phyloP scores from a whole-genome alignment of 1,140 invertebrate species.

The Adelges cooleyi region DNA sequence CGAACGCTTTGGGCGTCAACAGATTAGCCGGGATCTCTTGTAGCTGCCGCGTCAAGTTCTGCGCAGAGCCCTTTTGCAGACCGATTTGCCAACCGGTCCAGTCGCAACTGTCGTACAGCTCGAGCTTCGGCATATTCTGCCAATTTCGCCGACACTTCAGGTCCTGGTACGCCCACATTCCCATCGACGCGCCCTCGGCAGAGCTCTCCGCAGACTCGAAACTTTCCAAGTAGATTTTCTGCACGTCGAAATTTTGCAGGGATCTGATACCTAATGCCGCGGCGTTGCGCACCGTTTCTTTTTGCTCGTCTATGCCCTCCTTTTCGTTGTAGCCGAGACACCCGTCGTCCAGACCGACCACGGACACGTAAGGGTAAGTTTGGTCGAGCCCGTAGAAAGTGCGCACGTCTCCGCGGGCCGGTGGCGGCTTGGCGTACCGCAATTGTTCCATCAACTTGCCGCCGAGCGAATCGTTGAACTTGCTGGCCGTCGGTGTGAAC shows the following conservation, averaged over 20 bases:
- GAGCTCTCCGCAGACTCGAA: slow-evolving; percentile 60
- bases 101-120: slow-evolving; percentile 36
- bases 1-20: slow-evolving; percentile 51
- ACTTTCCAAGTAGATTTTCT: slow-evolving; percentile 53
- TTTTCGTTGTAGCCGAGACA: slow-evolving; percentile 45
- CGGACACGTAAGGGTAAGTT: slow-evolving; percentile 49
- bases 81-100: slow-evolving; percentile 47
- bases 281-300: slow-evolving; percentile 50
- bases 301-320: slow-evolving; percentile 55
- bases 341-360: slow-evolving; percentile 57
- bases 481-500: slow-evolving; percentile 5
- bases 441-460: slow-evolving; percentile 29
- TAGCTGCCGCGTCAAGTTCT: slow-evolving; percentile 49
- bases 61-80: slow-evolving; percentile 45
- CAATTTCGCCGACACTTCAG: no score
- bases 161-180: slow-evolving; percentile 54
- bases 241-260: slow-evolving; percentile 48
- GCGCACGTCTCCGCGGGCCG: slow-evolving; percentile 47
- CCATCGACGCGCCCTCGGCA: slow-evolving; percentile 57
- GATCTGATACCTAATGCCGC: slow-evolving; percentile 53
- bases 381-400: slow-evolving; percentile 51
- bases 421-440: slow-evolving; percentile 7
- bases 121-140: slow-evolving; percentile 9
- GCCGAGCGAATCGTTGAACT: slow-evolving; percentile 28
- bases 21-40: slow-evolving; percentile 53